Conservation (phyloP, 1,140 invertebrate species). For the Rhagoletis pomonella region DNA sequence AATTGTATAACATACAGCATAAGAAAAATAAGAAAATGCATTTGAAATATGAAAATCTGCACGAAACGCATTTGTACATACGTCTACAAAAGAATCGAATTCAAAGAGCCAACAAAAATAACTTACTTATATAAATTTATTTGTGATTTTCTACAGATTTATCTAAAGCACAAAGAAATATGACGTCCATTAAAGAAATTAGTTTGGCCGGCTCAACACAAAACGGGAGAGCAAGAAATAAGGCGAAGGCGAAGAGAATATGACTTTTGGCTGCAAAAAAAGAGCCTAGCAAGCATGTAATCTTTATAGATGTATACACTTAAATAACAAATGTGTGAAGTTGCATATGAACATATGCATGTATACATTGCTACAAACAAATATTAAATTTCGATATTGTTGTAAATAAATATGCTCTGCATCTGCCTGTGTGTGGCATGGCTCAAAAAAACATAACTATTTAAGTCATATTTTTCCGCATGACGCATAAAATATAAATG, state of each 20-base stretch:
- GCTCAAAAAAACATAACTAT: not conserved
- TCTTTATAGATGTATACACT: not conserved
- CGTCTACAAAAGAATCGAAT: slow-evolving; percentile 3
- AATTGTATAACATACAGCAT: too few relatives aligned
- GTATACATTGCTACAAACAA: not conserved
- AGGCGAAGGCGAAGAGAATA: not conserved
- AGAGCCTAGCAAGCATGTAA: not conserved
- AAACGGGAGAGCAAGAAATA: not conserved
- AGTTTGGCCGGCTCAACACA: slow-evolving; percentile 21
- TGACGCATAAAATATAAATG: not conserved
- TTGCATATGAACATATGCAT: not conserved
- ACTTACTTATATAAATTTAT: not conserved
- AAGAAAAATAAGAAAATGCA: not conserved
- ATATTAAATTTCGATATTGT: not conserved
- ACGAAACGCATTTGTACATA: too few relatives aligned
- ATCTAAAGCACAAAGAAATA: slow-evolving; percentile 52
- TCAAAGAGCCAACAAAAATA: slow-evolving; percentile 10
- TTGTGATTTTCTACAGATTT: not conserved
- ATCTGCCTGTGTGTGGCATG: slow-evolving; percentile 1
- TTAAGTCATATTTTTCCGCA: slow-evolving; percentile 12
- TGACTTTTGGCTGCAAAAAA: not conserved
- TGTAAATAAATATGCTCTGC: not conserved
- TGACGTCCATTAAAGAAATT: slow-evolving; percentile 52
- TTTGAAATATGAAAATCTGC: not conserved
- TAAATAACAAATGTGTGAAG: too few relatives aligned